A percentile compares a stretch with the other conserved stretches of the same genome.
These are phyloP conservation scores for Umimayanthus chanpuru DNA, from an alignment of 92 coral and sea anemone species.

Conservation along the genomic window DNA sequence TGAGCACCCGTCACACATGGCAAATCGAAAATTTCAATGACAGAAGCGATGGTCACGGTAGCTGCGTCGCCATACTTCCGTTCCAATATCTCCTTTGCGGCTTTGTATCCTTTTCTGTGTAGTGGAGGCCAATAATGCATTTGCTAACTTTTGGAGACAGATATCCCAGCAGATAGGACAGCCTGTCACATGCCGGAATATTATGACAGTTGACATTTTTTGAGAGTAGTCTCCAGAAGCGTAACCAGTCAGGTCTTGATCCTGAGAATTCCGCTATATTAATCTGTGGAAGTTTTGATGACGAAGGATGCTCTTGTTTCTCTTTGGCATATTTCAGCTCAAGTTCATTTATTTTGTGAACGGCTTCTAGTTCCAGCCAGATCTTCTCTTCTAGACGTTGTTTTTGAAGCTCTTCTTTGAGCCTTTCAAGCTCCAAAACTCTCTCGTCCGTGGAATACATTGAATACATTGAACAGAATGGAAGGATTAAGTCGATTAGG, in stretches of 20 bases:
- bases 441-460: no score
- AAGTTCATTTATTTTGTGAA: no score
- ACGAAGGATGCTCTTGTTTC: no score
- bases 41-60: conserved; percentile 17
- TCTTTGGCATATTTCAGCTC: no score
- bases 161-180: conserved; percentile 21
- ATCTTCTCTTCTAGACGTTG: no score
- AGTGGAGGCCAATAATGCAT: conserved; percentile 18
- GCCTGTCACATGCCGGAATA: conserved; percentile 3
- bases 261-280: conserved; percentile 24
- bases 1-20: conserved; percentile 30
- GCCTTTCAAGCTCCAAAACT: no score
- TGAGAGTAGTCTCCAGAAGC: conserved; percentile 1
- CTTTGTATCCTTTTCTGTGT: conserved; percentile 19
- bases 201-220: conserved; percentile 1
- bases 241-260: neutral
- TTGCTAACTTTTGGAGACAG: neutral
- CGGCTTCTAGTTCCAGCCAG: no score
- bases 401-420: no score
- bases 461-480: no score
- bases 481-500: no score
- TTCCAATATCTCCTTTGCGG: conserved; percentile 32
- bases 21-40: conserved; percentile 31
- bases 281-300: neutral
- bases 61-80: conserved; percentile 13